Conservation (phyloP, 2,888 invertebrate genomes). For the Tenthredo distinguenda region DNA sequence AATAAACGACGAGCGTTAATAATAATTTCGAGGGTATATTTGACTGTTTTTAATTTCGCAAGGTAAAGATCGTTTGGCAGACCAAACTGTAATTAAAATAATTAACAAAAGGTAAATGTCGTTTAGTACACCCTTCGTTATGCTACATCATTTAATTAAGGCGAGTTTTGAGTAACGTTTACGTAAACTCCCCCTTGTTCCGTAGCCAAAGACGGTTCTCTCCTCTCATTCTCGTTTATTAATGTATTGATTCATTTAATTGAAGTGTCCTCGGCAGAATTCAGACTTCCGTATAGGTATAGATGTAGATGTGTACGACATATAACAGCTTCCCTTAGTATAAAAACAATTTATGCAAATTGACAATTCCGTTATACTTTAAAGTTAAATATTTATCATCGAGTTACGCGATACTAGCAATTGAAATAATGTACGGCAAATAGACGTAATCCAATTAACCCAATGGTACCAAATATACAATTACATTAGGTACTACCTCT, state of each 20-base stretch:
- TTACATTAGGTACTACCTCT: slow-evolving; percentile 1
- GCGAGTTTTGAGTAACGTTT: not conserved
- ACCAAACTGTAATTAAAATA: slow-evolving; percentile 7
- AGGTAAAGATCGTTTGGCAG: not conserved
- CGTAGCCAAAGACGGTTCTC: slow-evolving; percentile 17
- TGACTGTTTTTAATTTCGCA: slow-evolving; percentile 8
- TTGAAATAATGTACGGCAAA: slow-evolving; percentile 18
- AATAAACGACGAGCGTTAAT: not conserved
- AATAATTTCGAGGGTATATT: not conserved
- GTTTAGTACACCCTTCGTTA: not conserved
- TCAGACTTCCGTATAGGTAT: not conserved
- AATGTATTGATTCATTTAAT: slow-evolving; percentile 14
- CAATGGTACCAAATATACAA: slow-evolving; percentile 17
- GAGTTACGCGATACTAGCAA: slow-evolving; percentile 12
- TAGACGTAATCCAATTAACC: slow-evolving; percentile 7
- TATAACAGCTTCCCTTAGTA: not conserved
- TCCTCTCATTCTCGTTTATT: slow-evolving; percentile 11
- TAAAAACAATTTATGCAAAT: slow-evolving; percentile 9
- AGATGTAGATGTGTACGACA: not conserved
- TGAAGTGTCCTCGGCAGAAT: slow-evolving; percentile 10
- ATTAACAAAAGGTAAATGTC: slow-evolving; percentile 29
- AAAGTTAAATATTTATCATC: not conserved
- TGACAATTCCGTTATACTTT: not conserved
- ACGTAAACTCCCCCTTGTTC: not conserved
- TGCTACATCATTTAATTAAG: slow-evolving; percentile 19